A percentile compares a stretch with the other conserved stretches of the same genome.
Evolutionary conservation across 2,797 vertebrate species (phyloP).

Genomic region (Trachops cirrhosus): DNA sequence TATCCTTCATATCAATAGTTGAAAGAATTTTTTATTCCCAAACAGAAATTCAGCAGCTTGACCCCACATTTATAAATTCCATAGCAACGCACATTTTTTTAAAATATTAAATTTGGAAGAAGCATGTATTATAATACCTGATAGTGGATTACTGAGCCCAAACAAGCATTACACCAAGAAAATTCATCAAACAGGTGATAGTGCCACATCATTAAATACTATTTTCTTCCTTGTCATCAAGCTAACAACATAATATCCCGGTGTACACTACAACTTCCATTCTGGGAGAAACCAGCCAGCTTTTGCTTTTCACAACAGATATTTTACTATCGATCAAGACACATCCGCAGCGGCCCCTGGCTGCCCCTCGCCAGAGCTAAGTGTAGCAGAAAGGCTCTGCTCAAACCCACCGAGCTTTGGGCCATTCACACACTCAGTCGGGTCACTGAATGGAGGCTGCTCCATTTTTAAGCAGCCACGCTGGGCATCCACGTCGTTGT

Average conservation of each 20-base stretch:
- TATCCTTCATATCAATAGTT: constrained; percentile 12
- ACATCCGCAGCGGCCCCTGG: not conserved
- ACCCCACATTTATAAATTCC: not conserved
- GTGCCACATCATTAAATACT: constrained; percentile 14
- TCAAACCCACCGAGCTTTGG: constrained; percentile 24
- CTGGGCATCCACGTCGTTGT: constrained; percentile 46
- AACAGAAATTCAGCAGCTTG: constrained; percentile 10
- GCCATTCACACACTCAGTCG: constrained; percentile 30
- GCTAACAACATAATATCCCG: not conserved
- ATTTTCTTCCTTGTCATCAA: constrained; percentile 10
- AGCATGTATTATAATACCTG: not conserved
- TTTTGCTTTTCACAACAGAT: not conserved
- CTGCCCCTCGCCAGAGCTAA: not conserved
- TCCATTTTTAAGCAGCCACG: constrained; percentile 53
- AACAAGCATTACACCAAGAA: constrained; percentile 18
- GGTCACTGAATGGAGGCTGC: constrained; percentile 45
- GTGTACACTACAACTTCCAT: constrained; percentile 6
- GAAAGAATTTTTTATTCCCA: constrained; percentile 13
- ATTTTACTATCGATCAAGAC: not conserved
- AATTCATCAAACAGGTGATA: not conserved
- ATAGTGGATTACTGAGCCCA: not conserved
- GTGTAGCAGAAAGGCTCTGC: not conserved
- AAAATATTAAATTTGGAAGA: constrained; percentile 5
- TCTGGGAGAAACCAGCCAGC: not conserved
- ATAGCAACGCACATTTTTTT: not conserved